Percentiles rank a stretch among this genome's conserved stretches.
These are phyloP conservation scores for Colossoma macropomum DNA, from an alignment of 2,113 vertebrate genomes.

Conservation along the genomic window DNA sequence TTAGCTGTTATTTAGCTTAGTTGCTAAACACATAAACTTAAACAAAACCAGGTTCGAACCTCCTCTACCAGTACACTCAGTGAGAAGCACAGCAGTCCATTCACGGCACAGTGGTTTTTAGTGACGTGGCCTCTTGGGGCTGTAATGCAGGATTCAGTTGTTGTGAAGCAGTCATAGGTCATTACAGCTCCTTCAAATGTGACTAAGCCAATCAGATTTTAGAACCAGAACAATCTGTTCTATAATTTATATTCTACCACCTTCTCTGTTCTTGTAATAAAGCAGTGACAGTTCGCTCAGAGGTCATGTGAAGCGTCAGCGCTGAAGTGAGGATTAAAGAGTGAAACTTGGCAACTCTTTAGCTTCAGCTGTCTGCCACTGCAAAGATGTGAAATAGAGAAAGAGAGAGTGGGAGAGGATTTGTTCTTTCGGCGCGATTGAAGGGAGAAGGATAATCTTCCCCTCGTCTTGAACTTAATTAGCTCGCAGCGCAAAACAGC, in stretches of 20 bases:
- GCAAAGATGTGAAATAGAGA: background rate
- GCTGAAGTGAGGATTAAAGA: conserved; percentile 46
- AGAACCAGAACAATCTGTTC: no score
- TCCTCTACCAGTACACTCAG: no score
- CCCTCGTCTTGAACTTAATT: conserved; percentile 55
- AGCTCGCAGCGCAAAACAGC: conserved; percentile 47
- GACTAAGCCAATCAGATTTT: no score
- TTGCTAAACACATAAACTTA: no score
- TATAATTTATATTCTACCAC: background rate
- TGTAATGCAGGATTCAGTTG: no score
- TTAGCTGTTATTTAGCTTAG: no score
- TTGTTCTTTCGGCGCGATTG: conserved; percentile 24
- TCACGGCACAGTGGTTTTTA: no score
- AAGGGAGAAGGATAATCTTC: conserved; percentile 48
- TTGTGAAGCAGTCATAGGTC: no score
- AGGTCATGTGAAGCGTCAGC: conserved; percentile 62
- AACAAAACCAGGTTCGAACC: no score
- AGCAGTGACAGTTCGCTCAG: conserved; percentile 39
- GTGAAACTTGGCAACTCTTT: background rate
- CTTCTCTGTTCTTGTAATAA: background rate
- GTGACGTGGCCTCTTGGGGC: no score
- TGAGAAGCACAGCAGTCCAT: no score
- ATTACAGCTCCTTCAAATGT: no score
- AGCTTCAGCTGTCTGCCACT: background rate
- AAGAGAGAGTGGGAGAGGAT: conserved; percentile 15